A percentile compares a stretch with the other conserved stretches of the same genome.
phyloP scores from a whole-genome alignment of 2,797 vertebrate species.

The Hippoglossus hippoglossus region DNA sequence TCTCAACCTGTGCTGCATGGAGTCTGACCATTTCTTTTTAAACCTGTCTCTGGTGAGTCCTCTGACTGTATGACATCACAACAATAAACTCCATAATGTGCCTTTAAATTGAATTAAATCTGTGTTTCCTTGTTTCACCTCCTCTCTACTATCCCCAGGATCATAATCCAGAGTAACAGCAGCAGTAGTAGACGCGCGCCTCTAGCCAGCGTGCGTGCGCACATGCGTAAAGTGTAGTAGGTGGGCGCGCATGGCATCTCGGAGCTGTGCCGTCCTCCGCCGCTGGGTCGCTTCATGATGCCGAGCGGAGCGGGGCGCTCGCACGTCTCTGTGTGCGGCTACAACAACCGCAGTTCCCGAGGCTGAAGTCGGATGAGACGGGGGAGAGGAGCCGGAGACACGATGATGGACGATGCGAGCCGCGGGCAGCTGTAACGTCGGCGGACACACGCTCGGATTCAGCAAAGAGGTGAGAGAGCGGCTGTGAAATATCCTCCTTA shows the following conservation, averaged over 20 bases:
- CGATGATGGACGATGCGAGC: conserved; percentile 61
- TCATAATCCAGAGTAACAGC: conserved; percentile 34
- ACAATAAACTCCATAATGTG: not conserved
- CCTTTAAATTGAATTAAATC: conserved; percentile 12
- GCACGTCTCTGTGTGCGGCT: conserved; percentile 60
- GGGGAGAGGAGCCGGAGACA: conserved; percentile 57
- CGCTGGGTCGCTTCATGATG: conserved; percentile 72
- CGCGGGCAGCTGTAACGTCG: conserved; percentile 58
- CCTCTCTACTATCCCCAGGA: not conserved
- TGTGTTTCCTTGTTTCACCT: not conserved
- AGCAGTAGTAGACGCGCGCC: conserved; percentile 53
- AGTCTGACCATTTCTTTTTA: not conserved
- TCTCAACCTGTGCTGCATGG: not conserved
- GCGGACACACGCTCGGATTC: conserved; percentile 58
- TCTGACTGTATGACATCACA: not conserved
- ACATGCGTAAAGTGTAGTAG: conserved; percentile 72
- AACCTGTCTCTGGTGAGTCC: not conserved
- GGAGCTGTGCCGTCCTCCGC: conserved; percentile 51
- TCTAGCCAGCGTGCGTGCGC: conserved; percentile 67
- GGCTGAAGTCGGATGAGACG: conserved; percentile 66
- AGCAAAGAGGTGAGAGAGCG: conserved; percentile 72
- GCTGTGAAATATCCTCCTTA: conserved; percentile 61
- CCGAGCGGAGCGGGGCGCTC: conserved; percentile 69
- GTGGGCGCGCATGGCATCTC: conserved; percentile 74
- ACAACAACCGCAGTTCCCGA: conserved; percentile 76